Evolutionary conservation across 1,140 invertebrate genomes (phyloP), one percentile per base, ranked within the genome.

Genomic region (Drosophila ercepeae): DNA sequence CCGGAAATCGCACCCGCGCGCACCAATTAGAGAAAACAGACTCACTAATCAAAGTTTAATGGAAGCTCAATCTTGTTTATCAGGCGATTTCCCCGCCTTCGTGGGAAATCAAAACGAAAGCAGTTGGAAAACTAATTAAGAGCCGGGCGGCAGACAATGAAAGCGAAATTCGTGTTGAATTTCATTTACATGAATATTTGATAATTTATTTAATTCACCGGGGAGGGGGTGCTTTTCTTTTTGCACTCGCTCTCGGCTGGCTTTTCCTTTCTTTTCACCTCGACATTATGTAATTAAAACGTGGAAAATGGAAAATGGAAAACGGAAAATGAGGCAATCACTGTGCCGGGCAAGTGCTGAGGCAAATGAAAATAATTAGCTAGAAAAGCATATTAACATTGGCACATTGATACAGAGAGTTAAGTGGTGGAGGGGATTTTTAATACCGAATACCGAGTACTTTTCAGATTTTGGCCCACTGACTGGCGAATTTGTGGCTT

Each of bases 371-470:
- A 60, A 75, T 77, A 65, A 72, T 74, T 74, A 61, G 53, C 69
- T 72, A 57, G 45, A 61, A 71, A 57, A 57, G 58, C 55, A 49
- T 59, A 82, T 82, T 75, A 78, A 71, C 64, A 82, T 75, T 84
- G 78, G 78, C 79, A 83, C 79, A 82, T 78, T 82, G 81, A 60
- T 73, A 29, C 19, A 39, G 41, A 52, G 57, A 29, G 48, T 1
- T 16, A 44, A n/a, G n/a, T n/a, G 60, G 50, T 49, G 67, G 4
- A 14, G 52, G 51, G 74, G 46, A 63, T 50, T 69, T 69, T 54
- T 52, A 69, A 63, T 69, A 58, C 63, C 73, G 57, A 69, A 58
- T 73, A 51, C 61, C 21, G 2, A 4, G 21, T 72, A 3, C 68
- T 73, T 63, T 49, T 73, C 60, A 63, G 45, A 41, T 63, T 74